Evolutionary conservation across 2,113 vertebrate genomes (phyloP), one percentile per base, ranked within the genome.

Genomic region (Actinemys pallida): DNA sequence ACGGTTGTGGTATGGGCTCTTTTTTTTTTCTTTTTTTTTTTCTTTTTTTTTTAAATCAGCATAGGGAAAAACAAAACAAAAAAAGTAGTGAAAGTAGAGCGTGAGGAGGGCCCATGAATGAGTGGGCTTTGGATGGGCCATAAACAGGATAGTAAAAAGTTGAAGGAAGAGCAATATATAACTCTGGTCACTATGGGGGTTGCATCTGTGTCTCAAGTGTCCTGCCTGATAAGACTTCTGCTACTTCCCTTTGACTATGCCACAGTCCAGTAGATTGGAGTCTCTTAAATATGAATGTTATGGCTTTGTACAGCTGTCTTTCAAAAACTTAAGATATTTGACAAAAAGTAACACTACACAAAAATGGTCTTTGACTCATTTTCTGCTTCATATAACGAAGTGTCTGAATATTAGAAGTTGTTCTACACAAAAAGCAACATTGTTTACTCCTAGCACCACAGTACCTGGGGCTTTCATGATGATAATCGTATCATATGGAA

Each of bases 231-330:
- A 4, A 45, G 84, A 45, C 5, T 90, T 82, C 62, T 65, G 29
- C 20, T 42, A 12, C 39, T 75, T 42, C 19, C 39, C 8, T 75
- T 75, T 42, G 19, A 24, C 39, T 75, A 24, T 42, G 72, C n/a
- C 72, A 82, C 3, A 56, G 29, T 4, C 5, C 20, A 80, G 17
- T 29, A 84, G 4, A 22, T 82, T 35, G 79, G 75, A 91, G 59
- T 1, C 4, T 1, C 86, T 90, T 83, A 29, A 79, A 29, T 17
- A 90, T 56, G 91, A 86, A 88, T 90, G 83, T 50, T 85, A 29
- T 50, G 81, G 65, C 50, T 49, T 81, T 95, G 81, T 50, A 93
- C 96, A 45, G 3, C 95, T 75, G 25, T 54, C 85, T 89, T 96
- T 90, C 13, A 88, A 94, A 83, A 88, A 31, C 10, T 81, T 94